Evolutionary conservation across 1,140 invertebrate species (phyloP).

Genomic region (Drosophila varians): DNA sequence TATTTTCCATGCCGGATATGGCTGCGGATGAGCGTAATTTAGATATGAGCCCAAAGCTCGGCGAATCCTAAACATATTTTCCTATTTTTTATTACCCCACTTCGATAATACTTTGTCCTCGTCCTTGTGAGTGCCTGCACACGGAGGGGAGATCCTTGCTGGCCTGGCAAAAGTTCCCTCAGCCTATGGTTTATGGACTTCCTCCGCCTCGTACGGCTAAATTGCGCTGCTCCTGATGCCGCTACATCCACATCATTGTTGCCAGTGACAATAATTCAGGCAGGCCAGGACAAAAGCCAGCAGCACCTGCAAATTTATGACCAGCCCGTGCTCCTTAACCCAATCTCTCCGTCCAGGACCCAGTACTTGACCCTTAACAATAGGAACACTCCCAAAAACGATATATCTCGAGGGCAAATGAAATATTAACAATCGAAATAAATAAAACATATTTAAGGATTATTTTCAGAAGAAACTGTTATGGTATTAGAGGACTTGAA

Average conservation of each 20-base stretch:
- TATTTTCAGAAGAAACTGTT: too few relatives aligned
- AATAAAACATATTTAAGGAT: too few relatives aligned
- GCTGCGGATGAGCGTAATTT: slow-evolving; percentile 61
- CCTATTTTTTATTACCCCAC: slow-evolving; percentile 53
- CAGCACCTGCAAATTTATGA: slow-evolving; percentile 44
- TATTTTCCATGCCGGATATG: slow-evolving; percentile 35
- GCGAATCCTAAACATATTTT: slow-evolving; percentile 62
- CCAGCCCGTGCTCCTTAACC: slow-evolving; percentile 25
- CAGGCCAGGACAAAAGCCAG: slow-evolving; percentile 32
- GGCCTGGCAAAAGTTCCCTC: slow-evolving; percentile 3
- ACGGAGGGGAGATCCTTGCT: background rate
- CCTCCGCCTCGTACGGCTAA: background rate
- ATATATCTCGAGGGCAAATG: background rate
- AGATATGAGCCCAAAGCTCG: slow-evolving; percentile 41
- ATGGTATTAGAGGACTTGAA: too few relatives aligned
- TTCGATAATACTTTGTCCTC: slow-evolving; percentile 43
- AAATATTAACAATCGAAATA: background rate
- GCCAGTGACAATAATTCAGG: slow-evolving; percentile 51
- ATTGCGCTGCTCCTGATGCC: slow-evolving; percentile 20
- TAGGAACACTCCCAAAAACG: slow-evolving; percentile 8
- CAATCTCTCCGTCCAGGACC: background rate
- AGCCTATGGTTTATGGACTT: slow-evolving; percentile 45
- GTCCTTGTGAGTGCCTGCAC: slow-evolving; percentile 1
- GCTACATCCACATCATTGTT: slow-evolving; percentile 50
- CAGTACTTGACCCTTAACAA: slow-evolving; percentile 38